Base-by-base conservation (phyloP, 2,113 vertebrate species). In the Anguilla japonica region DNA sequence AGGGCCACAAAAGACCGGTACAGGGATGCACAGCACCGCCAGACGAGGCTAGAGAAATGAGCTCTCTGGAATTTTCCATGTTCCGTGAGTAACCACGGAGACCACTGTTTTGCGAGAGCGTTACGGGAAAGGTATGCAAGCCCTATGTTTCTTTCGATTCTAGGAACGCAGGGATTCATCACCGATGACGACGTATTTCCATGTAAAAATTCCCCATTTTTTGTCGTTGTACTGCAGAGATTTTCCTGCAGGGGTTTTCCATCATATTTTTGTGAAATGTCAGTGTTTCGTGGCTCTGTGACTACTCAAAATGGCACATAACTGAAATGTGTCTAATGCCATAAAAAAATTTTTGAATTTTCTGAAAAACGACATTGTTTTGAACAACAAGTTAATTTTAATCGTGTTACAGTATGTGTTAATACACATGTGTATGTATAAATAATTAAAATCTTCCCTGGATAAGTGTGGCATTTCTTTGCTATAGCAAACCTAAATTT, bases 1-100 rank as follows among this genome's bases (percentile, higher is more conserved):
- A 41, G 20, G 75, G 13, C 16, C 41, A 81, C 50, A 9, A 34
- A n/a, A 83, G 80, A 67, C 84, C 34, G 20, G 16, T 85, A 0
- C 13, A 43, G 60, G 81, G 41, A 75, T 34, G 16, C 16, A 29
- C 29, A 29, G 46, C 29, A 3, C 34, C 8, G 75, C 53, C 56
- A 71, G 39, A 57, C 79, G 50, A n/a, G 26, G 60, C 20, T 4
- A 9, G 75, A 3, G 41, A 78, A 16, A 53, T 50, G 2, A n/a
- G 83, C 53, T 3, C 39, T 50, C 14, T 29, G 87, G 84, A 85
- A 83, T 85, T 85, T 88, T 67, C 80, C 85, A 46, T 79, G 39
- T 71, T 83, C 81, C 18, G 29, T 40, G 15, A 50, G 81, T 85
- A 85, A 60, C 84, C 50, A 79, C 78, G 50, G 22, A 46, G 20